Evolutionary conservation across 2,113 vertebrate species (phyloP).

Genomic region (Leptobrachium leishanense): DNA sequence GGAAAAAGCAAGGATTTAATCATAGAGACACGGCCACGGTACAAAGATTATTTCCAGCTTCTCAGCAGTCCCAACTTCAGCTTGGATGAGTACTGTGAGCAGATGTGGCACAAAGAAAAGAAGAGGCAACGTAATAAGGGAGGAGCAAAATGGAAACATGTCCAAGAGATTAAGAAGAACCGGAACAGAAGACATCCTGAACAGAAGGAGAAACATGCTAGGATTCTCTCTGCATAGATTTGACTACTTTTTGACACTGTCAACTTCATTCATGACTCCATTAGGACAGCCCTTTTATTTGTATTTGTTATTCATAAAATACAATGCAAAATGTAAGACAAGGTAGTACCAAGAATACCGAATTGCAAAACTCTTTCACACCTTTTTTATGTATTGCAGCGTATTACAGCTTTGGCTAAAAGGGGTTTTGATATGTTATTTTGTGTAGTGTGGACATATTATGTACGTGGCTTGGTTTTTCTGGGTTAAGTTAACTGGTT

Average conservation of each 20-base stretch:
- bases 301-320: constrained; percentile 56
- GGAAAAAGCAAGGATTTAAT: constrained; percentile 71
- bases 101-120: constrained; percentile 89
- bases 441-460: constrained; percentile 38
- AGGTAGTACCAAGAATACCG: constrained; percentile 33
- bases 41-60: constrained; percentile 91
- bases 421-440: constrained; percentile 42
- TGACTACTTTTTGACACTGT: constrained; percentile 59
- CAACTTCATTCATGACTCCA: constrained; percentile 56
- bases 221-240: constrained; percentile 60
- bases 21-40: constrained; percentile 78
- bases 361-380: constrained; percentile 29
- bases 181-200: constrained; percentile 88
- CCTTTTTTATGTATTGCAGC: background rate
- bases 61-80: constrained; percentile 82
- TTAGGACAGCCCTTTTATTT: constrained; percentile 56
- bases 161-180: constrained; percentile 93
- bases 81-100: constrained; percentile 94
- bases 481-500: constrained; percentile 38
- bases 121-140: constrained; percentile 72
- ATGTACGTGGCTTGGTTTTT: constrained; percentile 22
- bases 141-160: constrained; percentile 90
- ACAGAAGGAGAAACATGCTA: constrained; percentile 43
- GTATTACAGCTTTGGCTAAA: constrained; percentile 48
- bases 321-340: constrained; percentile 50